Base-by-base conservation (phyloP, 2,797 vertebrate genomes). In the Leptatherina wallacei region DNA sequence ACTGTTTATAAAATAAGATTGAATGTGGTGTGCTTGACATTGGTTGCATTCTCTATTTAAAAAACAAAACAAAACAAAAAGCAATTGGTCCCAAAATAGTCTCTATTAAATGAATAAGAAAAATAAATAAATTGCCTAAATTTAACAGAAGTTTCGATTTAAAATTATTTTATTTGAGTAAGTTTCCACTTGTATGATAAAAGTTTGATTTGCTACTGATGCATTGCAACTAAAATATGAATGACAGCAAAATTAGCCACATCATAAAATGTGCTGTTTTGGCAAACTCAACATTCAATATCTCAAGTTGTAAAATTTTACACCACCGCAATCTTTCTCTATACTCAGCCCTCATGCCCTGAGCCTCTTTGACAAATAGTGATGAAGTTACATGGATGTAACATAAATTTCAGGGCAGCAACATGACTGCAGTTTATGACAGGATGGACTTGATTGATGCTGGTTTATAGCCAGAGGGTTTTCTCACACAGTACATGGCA, bases 401-500 rank as follows among this genome's bases (percentile, higher is more conserved):
- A 72, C 82, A 87, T 87, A 84, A 75, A 80, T 87, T 83, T 47
- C 35, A 60, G 77, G 65, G 51, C 73, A 68, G 62, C 58, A 70
- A 75, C 58, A 73, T 67, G 62, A 60, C 60, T 40, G 33, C 69
- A 38, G 69, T 84, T 79, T 81, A 80, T 82, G 81, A 85, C 73
- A 78, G 60, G 56, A 79, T 64, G 77, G 61, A 61, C 42, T 36
- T 85, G 81, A 88, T 59, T 66, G 77, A 86, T 86, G 71, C 27
- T 16, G 56, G 33, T 30, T 54, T 52, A 44, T 44, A 29, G 69
- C 54, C 63, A 10, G 56, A 51, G 4, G 61, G 63, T n/a, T n/a
- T 40, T 67, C 44, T 29, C 12, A 22, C 63, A 20, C 27, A 61
- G 32, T 54, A 62, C 40, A 38, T 69, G 68, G 58, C 62, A 62